Evolutionary conservation across 2,113 vertebrate genomes (phyloP).

Genomic region (Platysternon megacephalum): DNA sequence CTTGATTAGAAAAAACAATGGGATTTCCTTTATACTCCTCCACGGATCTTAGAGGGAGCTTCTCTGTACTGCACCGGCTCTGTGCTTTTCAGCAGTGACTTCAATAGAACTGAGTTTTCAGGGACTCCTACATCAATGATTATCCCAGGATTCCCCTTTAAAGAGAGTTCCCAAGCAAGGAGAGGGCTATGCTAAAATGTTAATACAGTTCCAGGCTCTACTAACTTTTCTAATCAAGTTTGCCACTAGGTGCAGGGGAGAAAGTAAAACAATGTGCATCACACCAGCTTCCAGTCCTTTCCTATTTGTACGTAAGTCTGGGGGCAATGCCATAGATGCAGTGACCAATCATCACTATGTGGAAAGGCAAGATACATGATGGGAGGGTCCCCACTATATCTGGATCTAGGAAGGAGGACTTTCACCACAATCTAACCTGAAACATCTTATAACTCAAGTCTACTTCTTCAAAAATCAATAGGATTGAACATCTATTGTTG

Average conservation of each 20-base stretch:
- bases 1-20: background rate
- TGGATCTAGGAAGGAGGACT: background rate
- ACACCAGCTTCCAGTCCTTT: background rate
- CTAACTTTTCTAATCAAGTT: background rate
- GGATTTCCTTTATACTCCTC: background rate
- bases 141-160: background rate
- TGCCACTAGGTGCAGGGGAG: background rate
- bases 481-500: background rate
- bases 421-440: background rate
- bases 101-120: background rate
- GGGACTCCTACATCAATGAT: background rate
- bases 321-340: background rate
- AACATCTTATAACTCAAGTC: constrained; percentile 4
- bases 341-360: background rate
- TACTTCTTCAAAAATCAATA: background rate
- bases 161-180: background rate
- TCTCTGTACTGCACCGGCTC: background rate
- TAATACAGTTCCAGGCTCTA: background rate
- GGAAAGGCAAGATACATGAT: background rate
- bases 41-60: background rate
- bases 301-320: background rate
- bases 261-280: background rate
- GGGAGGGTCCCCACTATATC: background rate
- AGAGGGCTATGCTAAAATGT: background rate
- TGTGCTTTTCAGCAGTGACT: background rate